These are phyloP conservation scores for Fissipunctia ypsillon DNA, from an alignment of 2,888 invertebrate genomes.

Conservation along the genomic window DNA sequence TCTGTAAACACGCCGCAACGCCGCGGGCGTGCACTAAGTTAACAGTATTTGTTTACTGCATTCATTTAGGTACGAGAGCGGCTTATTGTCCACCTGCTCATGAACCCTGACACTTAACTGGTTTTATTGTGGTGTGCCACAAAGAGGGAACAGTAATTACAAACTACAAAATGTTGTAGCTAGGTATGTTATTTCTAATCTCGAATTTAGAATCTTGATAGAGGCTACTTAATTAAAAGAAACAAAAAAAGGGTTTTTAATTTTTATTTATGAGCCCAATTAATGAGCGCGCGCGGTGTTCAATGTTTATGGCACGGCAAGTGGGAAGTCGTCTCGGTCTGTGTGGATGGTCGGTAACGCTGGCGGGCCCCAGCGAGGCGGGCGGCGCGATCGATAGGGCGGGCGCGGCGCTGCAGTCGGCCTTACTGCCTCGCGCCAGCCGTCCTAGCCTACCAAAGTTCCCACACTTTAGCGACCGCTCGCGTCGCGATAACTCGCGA, in stretches of 20 bases:
- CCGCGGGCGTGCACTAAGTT: background rate
- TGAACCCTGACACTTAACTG: conserved; percentile 28
- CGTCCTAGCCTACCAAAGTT: conserved; percentile 50
- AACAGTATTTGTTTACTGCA: conserved; percentile 19
- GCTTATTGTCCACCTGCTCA: conserved; percentile 24
- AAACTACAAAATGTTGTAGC: background rate
- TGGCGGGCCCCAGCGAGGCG: conserved; percentile 74
- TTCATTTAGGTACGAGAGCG: conserved; percentile 11
- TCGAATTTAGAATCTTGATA: background rate
- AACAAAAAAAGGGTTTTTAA: background rate
- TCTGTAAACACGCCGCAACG: conserved; percentile 38
- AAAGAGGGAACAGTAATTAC: conserved; percentile 1
- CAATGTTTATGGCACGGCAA: conserved; percentile 64
- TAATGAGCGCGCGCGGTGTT: conserved; percentile 65
- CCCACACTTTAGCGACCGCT: conserved; percentile 79
- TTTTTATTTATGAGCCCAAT: conserved; percentile 61
- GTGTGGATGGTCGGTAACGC: conserved; percentile 62
- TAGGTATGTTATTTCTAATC: background rate
- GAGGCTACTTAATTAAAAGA: background rate
- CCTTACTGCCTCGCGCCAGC: conserved; percentile 67
- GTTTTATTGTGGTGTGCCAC: conserved; percentile 16
- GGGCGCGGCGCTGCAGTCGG: conserved; percentile 85
- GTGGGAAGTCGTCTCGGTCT: conserved; percentile 65
- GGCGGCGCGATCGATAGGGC: conserved; percentile 82
- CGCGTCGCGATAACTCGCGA: conserved; percentile 83